phyloP scores from a whole-genome alignment of 2,888 invertebrate genomes.

The Archips xylosteana region DNA sequence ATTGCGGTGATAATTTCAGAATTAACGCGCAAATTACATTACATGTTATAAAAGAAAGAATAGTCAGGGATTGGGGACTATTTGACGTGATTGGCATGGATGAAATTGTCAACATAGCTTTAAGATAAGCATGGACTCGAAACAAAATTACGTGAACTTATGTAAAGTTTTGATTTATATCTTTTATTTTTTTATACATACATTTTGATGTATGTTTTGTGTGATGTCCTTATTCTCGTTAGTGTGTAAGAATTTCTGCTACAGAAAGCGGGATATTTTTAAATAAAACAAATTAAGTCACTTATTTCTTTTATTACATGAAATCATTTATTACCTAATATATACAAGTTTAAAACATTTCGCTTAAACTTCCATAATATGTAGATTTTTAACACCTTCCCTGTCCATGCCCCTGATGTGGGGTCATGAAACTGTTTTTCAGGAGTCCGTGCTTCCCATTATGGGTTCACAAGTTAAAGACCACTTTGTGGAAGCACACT shows the following conservation, averaged over 20 bases:
- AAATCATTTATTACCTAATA: constrained; percentile 20
- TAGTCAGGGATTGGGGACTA: background rate
- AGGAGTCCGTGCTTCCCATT: too few species aligned
- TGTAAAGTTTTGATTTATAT: background rate
- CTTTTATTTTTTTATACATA: constrained; percentile 5
- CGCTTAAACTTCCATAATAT: constrained; percentile 5
- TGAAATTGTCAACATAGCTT: constrained; percentile 5
- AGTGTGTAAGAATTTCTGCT: constrained; percentile 2
- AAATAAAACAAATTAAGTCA: constrained; percentile 29
- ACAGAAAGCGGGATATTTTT: constrained; percentile 7
- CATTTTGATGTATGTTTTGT: constrained; percentile 9
- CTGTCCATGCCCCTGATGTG: background rate
- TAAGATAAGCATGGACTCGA: constrained; percentile 8
- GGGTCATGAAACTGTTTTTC: too few species aligned
- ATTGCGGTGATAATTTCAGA: background rate
- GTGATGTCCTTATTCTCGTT: constrained; percentile 5
- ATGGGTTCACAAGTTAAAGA: too few species aligned
- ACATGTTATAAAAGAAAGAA: background rate
- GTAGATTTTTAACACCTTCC: background rate
- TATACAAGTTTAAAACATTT: constrained; percentile 28
- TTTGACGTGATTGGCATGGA: background rate
- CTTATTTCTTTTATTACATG: constrained; percentile 31
- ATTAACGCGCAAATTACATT: background rate
- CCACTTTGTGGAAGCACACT: too few species aligned
- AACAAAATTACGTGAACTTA: constrained; percentile 6